A percentile compares a stretch with the other conserved stretches of the same genome.
These are phyloP conservation scores for Pogonognathellus flavescens DNA, from an alignment of 1,140 invertebrate species.

Conservation along the genomic window DNA sequence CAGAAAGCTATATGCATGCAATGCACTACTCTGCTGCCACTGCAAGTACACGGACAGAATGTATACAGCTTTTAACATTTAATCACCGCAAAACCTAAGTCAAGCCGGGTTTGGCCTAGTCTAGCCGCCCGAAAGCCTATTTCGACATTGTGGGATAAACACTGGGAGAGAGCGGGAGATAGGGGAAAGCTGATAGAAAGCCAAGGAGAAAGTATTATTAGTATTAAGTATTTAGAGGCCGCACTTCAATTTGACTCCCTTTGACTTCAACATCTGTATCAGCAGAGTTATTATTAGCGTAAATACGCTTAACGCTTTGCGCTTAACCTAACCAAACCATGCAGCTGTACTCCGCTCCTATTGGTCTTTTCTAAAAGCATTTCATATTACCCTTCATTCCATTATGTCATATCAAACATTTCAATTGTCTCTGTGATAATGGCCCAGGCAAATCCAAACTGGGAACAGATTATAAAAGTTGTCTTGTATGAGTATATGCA, in stretches of 20 bases:
- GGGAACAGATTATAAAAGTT: too few relatives aligned
- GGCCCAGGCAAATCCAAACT: background rate
- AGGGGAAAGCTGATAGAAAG: slow-evolving; percentile 16
- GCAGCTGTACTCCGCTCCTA: background rate
- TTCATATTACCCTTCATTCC: background rate
- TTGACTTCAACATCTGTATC: slow-evolving; percentile 45
- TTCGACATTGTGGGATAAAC: slow-evolving; percentile 16
- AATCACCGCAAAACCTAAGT: slow-evolving; percentile 13
- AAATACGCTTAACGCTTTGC: slow-evolving; percentile 19
- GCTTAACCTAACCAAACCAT: slow-evolving; percentile 1
- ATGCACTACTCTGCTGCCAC: too few relatives aligned
- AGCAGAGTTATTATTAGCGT: slow-evolving; percentile 8
- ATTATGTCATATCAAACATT: slow-evolving; percentile 3
- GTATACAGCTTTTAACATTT: slow-evolving; percentile 21
- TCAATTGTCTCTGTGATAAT: background rate
- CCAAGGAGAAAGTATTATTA: slow-evolving; percentile 23
- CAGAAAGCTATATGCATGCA: background rate
- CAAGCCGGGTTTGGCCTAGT: slow-evolving; percentile 14
- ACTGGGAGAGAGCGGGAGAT: background rate
- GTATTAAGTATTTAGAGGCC: slow-evolving; percentile 37
- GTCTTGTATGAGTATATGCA: slow-evolving; percentile 2
- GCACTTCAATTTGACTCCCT: slow-evolving; percentile 16
- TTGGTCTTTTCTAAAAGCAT: slow-evolving; percentile 8
- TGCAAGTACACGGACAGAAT: background rate
- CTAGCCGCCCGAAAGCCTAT: background rate